Conservation (phyloP, 2,888 invertebrate genomes). For the Zonitis immaculata region DNA sequence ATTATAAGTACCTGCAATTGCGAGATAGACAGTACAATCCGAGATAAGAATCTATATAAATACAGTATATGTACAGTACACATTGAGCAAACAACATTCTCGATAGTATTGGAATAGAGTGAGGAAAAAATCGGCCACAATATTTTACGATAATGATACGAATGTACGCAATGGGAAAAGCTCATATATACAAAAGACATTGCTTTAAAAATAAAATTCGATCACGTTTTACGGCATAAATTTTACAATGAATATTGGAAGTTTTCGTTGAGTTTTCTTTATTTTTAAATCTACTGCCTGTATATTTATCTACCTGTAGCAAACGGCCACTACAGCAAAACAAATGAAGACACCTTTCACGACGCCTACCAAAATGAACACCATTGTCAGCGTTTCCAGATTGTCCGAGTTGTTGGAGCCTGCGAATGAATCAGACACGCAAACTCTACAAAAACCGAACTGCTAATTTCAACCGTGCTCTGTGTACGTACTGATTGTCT, state of each 20-base stretch:
- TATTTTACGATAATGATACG: slow-evolving; percentile 18
- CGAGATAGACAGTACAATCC: neutral
- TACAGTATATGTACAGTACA: slow-evolving; percentile 38
- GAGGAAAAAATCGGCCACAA: slow-evolving; percentile 20
- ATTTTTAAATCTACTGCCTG: too few relatives aligned
- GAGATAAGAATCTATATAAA: neutral
- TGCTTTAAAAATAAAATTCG: slow-evolving; percentile 24
- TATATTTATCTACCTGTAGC: slow-evolving; percentile 92
- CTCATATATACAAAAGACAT: slow-evolving; percentile 46
- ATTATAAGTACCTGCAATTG: too few relatives aligned
- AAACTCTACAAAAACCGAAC: slow-evolving; percentile 12
- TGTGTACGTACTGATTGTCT: slow-evolving; percentile 30
- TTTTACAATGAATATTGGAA: too few relatives aligned
- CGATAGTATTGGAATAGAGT: slow-evolving; percentile 3
- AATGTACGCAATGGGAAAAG: slow-evolving; percentile 28
- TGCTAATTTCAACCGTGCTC: slow-evolving; percentile 26
- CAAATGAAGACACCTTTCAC: slow-evolving; percentile 93
- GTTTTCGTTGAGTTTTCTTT: too few relatives aligned
- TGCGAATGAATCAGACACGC: slow-evolving; percentile 51
- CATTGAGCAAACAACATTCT: slow-evolving; percentile 30
- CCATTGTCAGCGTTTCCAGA: slow-evolving; percentile 86
- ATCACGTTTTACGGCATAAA: too few relatives aligned
- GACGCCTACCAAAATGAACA: slow-evolving; percentile 87
- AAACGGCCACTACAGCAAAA: slow-evolving; percentile 92
- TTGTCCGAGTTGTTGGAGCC: slow-evolving; percentile 72